These are phyloP conservation scores for Drosophila borborema DNA, from an alignment of 2,888 invertebrate species.

Conservation along the genomic window DNA sequence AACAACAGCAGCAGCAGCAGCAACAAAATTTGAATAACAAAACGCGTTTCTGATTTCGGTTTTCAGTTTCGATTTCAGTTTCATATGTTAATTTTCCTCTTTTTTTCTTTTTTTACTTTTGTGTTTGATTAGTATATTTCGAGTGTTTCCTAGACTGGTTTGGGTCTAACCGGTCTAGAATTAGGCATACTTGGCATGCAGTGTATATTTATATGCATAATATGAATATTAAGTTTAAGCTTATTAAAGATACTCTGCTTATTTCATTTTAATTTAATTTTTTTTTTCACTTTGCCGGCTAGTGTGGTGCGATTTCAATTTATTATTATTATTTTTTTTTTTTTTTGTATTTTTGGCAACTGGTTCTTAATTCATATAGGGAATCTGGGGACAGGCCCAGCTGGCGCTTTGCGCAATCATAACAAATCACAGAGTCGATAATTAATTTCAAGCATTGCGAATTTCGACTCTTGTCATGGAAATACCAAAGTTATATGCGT, in stretches of 20 bases:
- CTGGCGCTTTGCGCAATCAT: slow-evolving; percentile 54
- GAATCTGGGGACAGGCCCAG: slow-evolving; percentile 43
- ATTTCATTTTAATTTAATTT: slow-evolving; percentile 7
- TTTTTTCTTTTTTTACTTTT: slow-evolving; percentile 12
- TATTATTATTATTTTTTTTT: no score
- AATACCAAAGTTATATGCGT: slow-evolving; percentile 62
- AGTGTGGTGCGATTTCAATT: neutral
- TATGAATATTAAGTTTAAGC: slow-evolving; percentile 25
- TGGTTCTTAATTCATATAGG: slow-evolving; percentile 42
- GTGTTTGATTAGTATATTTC: slow-evolving; percentile 33
- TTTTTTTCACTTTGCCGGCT: slow-evolving; percentile 49
- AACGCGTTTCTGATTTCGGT: slow-evolving; percentile 66
- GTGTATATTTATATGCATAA: slow-evolving; percentile 9
- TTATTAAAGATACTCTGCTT: slow-evolving; percentile 33
- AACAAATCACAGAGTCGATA: slow-evolving; percentile 62
- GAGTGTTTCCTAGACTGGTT: slow-evolving; percentile 60
- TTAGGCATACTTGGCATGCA: slow-evolving; percentile 57
- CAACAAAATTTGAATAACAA: slow-evolving; percentile 69
- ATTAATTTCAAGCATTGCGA: slow-evolving; percentile 73
- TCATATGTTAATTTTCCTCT: slow-evolving; percentile 64
- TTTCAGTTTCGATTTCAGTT: slow-evolving; percentile 70
- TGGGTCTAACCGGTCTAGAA: slow-evolving; percentile 64
- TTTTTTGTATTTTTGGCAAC: slow-evolving; percentile 37
- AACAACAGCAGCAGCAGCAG: slow-evolving; percentile 28
- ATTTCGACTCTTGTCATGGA: slow-evolving; percentile 59